Conservation (phyloP, 1,140 invertebrate genomes). For the Brachionus plicatilis region DNA sequence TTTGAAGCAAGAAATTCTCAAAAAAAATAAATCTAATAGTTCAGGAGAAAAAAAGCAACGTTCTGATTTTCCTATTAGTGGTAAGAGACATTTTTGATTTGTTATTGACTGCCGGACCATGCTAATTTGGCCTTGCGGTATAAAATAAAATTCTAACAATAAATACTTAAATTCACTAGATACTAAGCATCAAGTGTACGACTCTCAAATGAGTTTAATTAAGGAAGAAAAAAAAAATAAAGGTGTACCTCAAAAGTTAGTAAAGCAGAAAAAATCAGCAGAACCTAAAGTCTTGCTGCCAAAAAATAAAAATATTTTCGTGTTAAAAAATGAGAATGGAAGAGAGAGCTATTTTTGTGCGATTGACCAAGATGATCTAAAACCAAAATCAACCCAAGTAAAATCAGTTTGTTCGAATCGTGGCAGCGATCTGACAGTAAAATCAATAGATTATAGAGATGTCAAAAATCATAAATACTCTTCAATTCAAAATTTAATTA, state of each 20-base stretch:
- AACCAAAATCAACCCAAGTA: background rate
- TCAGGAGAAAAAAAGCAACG: background rate
- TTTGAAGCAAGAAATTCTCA: slow-evolving; percentile 28
- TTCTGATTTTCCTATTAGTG: background rate
- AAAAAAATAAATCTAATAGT: background rate
- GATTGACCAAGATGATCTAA: background rate
- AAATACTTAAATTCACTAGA: background rate
- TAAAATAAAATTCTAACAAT: background rate
- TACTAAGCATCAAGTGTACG: background rate
- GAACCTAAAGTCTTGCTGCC: background rate
- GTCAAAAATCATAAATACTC: background rate
- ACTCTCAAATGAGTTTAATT: background rate
- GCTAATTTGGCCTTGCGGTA: background rate
- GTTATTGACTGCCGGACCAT: background rate
- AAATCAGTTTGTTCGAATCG: background rate
- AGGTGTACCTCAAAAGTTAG: background rate
- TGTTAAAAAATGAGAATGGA: background rate
- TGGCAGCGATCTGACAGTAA: background rate
- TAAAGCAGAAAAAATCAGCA: background rate
- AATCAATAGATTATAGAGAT: background rate
- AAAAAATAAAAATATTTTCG: background rate
- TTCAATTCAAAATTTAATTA: background rate
- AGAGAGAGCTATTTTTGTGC: background rate
- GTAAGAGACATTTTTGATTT: background rate
- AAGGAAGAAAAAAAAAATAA: background rate